Percentiles rank a stretch among this genome's conserved stretches.
phyloP scores from a whole-genome alignment of 1,140 invertebrate genomes.

The Drosophila sp. region DNA sequence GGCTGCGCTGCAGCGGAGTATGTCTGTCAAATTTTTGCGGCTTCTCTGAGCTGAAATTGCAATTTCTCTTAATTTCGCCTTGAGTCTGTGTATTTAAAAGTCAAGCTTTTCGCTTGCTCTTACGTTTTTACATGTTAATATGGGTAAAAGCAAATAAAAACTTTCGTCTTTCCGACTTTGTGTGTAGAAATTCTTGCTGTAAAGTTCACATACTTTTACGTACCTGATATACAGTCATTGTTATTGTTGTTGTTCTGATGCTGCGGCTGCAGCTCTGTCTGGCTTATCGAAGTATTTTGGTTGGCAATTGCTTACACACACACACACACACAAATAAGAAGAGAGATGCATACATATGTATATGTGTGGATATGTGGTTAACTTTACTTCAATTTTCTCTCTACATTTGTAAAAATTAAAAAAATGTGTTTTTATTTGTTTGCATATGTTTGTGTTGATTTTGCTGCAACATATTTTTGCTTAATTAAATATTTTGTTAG shows the following conservation, averaged over 20 bases:
- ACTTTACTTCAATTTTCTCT: constrained; percentile 27
- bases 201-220: constrained; percentile 60
- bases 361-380: constrained; percentile 45
- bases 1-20: constrained; percentile 8
- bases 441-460: constrained; percentile 53
- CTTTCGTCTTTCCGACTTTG: constrained; percentile 32
- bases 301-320: constrained; percentile 18
- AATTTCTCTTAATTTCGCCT: constrained; percentile 14
- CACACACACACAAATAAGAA: too few relatives aligned
- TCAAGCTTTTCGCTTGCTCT: constrained; percentile 13
- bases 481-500: constrained; percentile 79
- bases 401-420: constrained; percentile 28
- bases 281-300: constrained; percentile 57
- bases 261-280: constrained; percentile 16
- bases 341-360: constrained; percentile 15
- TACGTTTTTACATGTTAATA: constrained; percentile 40
- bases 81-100: constrained; percentile 1
- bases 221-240: constrained; percentile 49
- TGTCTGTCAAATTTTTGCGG: constrained; percentile 42
- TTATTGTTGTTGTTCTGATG: constrained; percentile 24
- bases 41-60: constrained; percentile 1
- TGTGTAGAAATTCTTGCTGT: constrained; percentile 53
- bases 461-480: constrained; percentile 69
- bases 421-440: constrained; percentile 19
- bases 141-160: constrained; percentile 39